These are phyloP conservation scores for Drosophila dives DNA, from an alignment of 2,888 invertebrate genomes.

Conservation along the genomic window DNA sequence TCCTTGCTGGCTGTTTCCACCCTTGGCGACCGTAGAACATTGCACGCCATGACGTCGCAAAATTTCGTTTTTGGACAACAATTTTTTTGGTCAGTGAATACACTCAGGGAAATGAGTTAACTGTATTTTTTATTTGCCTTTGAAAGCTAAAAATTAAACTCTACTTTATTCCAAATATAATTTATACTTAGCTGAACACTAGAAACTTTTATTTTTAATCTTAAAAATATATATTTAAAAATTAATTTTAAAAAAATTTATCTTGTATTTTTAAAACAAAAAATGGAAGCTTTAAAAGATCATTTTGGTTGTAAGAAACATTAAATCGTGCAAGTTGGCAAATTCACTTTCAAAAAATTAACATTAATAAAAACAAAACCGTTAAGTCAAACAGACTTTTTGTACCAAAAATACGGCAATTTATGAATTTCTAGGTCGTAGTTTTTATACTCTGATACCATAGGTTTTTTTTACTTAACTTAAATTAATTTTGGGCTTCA, in stretches of 20 bases:
- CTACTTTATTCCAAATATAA: neutral
- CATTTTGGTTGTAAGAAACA: neutral
- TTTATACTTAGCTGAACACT: neutral
- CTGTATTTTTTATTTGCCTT: neutral
- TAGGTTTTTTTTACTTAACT: too few species aligned
- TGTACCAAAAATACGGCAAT: neutral
- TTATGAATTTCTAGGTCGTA: neutral
- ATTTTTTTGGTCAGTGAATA: slow-evolving; percentile 42
- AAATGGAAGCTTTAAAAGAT: neutral
- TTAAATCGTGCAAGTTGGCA: neutral
- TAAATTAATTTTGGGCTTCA: neutral
- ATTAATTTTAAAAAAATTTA: neutral
- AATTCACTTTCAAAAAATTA: neutral
- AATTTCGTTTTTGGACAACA: slow-evolving; percentile 60
- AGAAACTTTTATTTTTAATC: neutral
- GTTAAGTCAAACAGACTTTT: neutral
- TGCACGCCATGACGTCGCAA: slow-evolving; percentile 60
- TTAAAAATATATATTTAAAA: neutral
- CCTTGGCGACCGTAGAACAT: slow-evolving; percentile 55
- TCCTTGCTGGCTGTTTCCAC: slow-evolving; percentile 42
- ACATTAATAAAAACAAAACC: neutral
- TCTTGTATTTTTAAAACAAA: neutral
- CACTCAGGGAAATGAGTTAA: neutral
- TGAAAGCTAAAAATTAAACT: neutral
- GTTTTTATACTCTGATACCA: neutral